These are phyloP conservation scores for Pyxicephalus adspersus DNA, from an alignment of 2,113 vertebrate genomes.

Conservation along the genomic window DNA sequence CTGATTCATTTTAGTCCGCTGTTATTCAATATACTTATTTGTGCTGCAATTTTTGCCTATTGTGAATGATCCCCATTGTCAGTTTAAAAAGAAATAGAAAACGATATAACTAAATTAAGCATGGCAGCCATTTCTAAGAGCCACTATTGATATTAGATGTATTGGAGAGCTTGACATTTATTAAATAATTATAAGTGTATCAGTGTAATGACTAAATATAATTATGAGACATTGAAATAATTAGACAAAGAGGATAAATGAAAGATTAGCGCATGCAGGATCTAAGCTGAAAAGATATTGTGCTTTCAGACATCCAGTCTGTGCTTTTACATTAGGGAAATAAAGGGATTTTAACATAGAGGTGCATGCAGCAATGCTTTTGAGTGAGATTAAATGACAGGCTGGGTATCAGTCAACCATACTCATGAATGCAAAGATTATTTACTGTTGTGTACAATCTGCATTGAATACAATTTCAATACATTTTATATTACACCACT, in stretches of 20 bases:
- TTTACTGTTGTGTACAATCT: constrained; percentile 51
- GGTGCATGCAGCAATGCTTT: constrained; percentile 19
- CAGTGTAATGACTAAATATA: constrained; percentile 17
- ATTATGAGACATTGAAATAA: constrained; percentile 21
- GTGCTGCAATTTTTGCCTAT: too few species aligned
- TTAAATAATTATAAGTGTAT: constrained; percentile 3
- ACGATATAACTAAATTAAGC: too few species aligned
- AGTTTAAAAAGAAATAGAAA: too few species aligned
- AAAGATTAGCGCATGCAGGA: background rate
- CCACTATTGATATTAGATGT: background rate
- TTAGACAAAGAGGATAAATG: background rate
- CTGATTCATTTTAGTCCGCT: too few species aligned
- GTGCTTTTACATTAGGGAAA: background rate
- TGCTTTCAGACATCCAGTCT: background rate
- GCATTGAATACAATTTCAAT: constrained; percentile 53
- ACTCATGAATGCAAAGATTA: constrained; percentile 12
- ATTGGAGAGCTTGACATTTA: constrained; percentile 2
- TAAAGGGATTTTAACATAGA: constrained; percentile 15
- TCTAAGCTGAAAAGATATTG: background rate
- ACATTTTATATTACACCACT: constrained; percentile 51
- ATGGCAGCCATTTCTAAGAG: background rate
- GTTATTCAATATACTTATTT: too few species aligned
- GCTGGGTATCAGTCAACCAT: constrained; percentile 18
- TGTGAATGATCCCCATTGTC: too few species aligned
- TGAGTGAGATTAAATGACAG: constrained; percentile 49